Base-by-base conservation (phyloP, 1,140 invertebrate species). In the Drosophila bocki region DNA sequence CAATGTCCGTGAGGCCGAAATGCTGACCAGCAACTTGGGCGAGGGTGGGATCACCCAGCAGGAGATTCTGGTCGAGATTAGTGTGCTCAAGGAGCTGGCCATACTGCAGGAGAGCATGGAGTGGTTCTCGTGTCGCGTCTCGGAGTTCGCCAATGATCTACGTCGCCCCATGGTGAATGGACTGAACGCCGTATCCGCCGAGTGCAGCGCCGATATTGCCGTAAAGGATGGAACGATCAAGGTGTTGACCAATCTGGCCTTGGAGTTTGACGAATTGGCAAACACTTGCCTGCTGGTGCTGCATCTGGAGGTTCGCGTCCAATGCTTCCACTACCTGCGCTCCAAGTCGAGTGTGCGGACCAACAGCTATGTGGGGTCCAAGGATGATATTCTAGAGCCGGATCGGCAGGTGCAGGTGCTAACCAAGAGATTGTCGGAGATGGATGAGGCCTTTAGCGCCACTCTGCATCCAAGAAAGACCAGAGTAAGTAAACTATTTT, bases 261-360 rank as follows among this genome's bases (percentile, higher is more conserved):
- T 95, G 64, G 96, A 97, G 67, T 98, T 98, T 84, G 96, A 98
- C 88, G 97, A 98, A 77, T 94, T 99, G 47, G 96, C 97, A 0
- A 97, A 99, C 87, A 98, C 96, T 39, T 98, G 98, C 92, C 94
- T 99, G 41, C 92, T 99, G 17, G 95, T 99, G 33, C 92, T 99
- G 29, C 98, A 99, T 94, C 94, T 99, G 78, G 98, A 99, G 94
- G 97, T 98, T 48, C 95, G 98, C 68, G 97, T 99, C 35, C 98
- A 99, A 91, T 99, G 98, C 93, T 99, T 99, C 93, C 97, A 98
- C 93, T 98, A 98, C 93, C 93, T 99, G 44, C 94, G 94, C 91
- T 74, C 94, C 86, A 91, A 93, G 78, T 53, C 92, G 54, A 83
- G 74, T 35, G 72, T 80, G 3, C 79, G 78, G 48, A 76, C 75